phyloP scores from a whole-genome alignment of 2,888 invertebrate genomes.

The Trichogramma evanescens region DNA sequence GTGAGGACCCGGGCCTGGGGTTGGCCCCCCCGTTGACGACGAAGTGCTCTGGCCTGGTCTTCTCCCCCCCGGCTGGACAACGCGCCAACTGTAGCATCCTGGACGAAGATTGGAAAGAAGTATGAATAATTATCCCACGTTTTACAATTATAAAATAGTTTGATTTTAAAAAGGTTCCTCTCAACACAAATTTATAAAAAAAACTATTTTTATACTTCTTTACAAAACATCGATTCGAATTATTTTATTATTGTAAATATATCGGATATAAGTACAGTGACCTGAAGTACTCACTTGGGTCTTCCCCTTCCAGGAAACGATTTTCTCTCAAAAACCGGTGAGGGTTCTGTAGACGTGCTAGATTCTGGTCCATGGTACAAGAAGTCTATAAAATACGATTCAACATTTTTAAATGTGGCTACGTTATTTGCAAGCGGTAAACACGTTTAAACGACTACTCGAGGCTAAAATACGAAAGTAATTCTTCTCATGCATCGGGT shows the following conservation, averaged over 20 bases:
- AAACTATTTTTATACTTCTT: too few relatives aligned
- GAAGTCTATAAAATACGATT: slow-evolving; percentile 38
- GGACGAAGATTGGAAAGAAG: background rate
- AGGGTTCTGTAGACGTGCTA: slow-evolving; percentile 50
- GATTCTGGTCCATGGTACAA: slow-evolving; percentile 49
- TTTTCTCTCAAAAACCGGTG: slow-evolving; percentile 50
- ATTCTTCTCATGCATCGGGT: too few relatives aligned
- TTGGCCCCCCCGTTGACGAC: slow-evolving; percentile 42
- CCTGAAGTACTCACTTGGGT: slow-evolving; percentile 39
- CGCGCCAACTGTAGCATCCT: slow-evolving; percentile 49
- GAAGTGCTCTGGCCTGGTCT: slow-evolving; percentile 46
- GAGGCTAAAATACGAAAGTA: too few relatives aligned
- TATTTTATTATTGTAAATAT: too few relatives aligned
- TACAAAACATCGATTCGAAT: too few relatives aligned
- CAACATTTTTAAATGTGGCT: background rate
- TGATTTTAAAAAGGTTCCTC: too few relatives aligned
- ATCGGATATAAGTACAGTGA: too few relatives aligned
- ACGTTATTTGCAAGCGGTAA: background rate
- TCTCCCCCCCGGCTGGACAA: slow-evolving; percentile 46
- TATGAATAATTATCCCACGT: too few relatives aligned
- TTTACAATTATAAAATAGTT: too few relatives aligned
- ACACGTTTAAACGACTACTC: too few relatives aligned
- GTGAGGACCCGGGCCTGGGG: slow-evolving; percentile 42
- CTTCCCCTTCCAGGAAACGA: slow-evolving; percentile 48
- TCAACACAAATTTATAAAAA: too few relatives aligned